Conservation (phyloP, 2,797 vertebrate genomes). For the Gorsachius magnificus region DNA sequence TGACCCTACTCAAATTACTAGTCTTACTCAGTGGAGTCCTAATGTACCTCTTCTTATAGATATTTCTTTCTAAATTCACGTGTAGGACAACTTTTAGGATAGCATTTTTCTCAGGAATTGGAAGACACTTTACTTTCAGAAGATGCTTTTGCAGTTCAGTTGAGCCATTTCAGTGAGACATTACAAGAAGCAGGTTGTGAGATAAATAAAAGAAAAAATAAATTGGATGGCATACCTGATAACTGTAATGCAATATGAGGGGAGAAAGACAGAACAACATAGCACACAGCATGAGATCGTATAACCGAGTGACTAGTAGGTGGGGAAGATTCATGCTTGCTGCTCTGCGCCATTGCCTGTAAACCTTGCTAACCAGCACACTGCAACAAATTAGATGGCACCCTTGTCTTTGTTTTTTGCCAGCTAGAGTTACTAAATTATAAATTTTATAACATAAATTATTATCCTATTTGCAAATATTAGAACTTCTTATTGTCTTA, state of each 20-base stretch:
- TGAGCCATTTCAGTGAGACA: background rate
- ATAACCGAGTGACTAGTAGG: background rate
- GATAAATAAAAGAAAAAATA: background rate
- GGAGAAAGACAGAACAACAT: background rate
- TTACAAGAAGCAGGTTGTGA: background rate
- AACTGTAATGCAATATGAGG: background rate
- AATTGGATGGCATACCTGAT: background rate
- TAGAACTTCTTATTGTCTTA: constrained; percentile 22
- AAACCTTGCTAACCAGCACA: background rate
- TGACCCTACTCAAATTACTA: background rate
- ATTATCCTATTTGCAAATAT: constrained; percentile 49
- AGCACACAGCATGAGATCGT: background rate
- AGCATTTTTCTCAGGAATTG: background rate
- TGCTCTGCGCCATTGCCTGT: background rate
- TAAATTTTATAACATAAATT: constrained; percentile 31
- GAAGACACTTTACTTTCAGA: background rate
- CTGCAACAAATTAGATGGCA: background rate
- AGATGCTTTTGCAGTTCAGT: constrained; percentile 15
- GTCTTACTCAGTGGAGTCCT: background rate
- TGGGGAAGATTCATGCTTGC: constrained; percentile 12
- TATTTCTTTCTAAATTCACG: background rate
- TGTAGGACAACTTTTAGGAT: background rate
- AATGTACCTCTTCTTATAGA: background rate
- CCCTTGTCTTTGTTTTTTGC: background rate
- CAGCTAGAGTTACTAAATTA: constrained; percentile 32